Evolutionary conservation across 1,140 invertebrate species (phyloP).

Genomic region (Diabrotica undecimpunctata): DNA sequence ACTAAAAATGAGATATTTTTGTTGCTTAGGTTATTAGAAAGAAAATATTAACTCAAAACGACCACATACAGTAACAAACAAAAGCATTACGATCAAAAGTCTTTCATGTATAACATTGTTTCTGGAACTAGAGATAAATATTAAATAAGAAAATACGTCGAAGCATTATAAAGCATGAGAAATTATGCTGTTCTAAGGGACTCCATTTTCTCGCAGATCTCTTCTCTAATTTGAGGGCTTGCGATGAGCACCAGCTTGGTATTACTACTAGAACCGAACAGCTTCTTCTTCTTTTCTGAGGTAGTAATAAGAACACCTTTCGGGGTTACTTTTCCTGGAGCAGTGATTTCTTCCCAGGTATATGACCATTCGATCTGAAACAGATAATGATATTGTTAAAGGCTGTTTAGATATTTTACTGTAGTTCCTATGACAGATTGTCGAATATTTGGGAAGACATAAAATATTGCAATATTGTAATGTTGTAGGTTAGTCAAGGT

Average conservation of each 20-base stretch:
- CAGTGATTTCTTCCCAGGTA: slow-evolving; percentile 58
- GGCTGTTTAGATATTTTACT: slow-evolving; percentile 1
- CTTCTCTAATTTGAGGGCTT: slow-evolving; percentile 39
- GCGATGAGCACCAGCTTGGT: slow-evolving; percentile 52
- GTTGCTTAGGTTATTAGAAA: no score
- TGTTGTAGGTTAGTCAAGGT: no score
- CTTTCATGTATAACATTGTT: no score
- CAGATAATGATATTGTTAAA: slow-evolving; percentile 19
- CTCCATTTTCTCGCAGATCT: slow-evolving; percentile 39
- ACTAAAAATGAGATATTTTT: no score
- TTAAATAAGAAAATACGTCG: slow-evolving; percentile 4
- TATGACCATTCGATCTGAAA: slow-evolving; percentile 59
- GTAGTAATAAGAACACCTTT: slow-evolving; percentile 54
- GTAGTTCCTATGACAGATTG: neutral
- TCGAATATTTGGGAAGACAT: neutral
- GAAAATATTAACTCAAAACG: no score
- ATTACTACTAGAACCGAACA: slow-evolving; percentile 52
- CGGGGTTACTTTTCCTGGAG: slow-evolving; percentile 52
- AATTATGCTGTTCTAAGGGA: slow-evolving; percentile 27
- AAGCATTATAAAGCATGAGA: slow-evolving; percentile 37
- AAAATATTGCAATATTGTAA: slow-evolving; percentile 5
- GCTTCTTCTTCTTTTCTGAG: slow-evolving; percentile 52
- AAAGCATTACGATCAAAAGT: no score
- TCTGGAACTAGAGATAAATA: no score
- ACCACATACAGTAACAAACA: no score